Evolutionary conservation across 2,797 vertebrate genomes (phyloP), one percentile per base, ranked within the genome.

Genomic region (Choloepus didactylus): DNA sequence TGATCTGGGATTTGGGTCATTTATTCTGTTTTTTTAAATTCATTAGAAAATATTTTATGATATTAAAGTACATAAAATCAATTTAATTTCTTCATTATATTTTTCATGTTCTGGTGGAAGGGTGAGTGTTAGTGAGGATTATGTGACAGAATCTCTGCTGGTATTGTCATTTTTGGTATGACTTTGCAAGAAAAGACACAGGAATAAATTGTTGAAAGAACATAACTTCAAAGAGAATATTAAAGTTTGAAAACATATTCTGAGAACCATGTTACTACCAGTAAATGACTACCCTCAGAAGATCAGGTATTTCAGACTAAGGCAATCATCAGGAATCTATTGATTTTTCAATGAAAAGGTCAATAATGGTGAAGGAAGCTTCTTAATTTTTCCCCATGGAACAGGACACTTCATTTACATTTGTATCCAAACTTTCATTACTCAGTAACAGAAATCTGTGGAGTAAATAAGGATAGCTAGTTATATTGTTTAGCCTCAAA

Each of bases 31-130:
- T 72, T 54, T 12, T 76, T 3, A 92, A 91, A 89, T 89, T 16
- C 81, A 77, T 84, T 94, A 88, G 23, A 75, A 91, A 69, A 38
- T 41, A 91, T 54, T 76, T 83, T 83, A 31, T 27, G 56, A n/a
- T 62, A 76, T 89, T 15, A 92, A 81, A 72, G 14, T 81, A 80
- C 94, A 75, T 83, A 62, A 83, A 89, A n/a, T 41, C 31, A 73
- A 25, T 44, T 81, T 91, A 72, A 84, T 90, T 82, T 89, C 23
- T 85, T 19, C 80, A 84, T 51, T 69, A 35, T 66, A 92, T 35
- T 92, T 87, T 29, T 84, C 29, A 41, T 88, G 31, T 56, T 77
- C 64, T 46, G 8, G 9, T 23, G 5, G 60, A 80, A 10, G 15
- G 19, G 19, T 1, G 89, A 11, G 35, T 49, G 29, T 35, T 93